phyloP scores from a whole-genome alignment of 1,140 invertebrate species.

The Microplitis demolitor region DNA sequence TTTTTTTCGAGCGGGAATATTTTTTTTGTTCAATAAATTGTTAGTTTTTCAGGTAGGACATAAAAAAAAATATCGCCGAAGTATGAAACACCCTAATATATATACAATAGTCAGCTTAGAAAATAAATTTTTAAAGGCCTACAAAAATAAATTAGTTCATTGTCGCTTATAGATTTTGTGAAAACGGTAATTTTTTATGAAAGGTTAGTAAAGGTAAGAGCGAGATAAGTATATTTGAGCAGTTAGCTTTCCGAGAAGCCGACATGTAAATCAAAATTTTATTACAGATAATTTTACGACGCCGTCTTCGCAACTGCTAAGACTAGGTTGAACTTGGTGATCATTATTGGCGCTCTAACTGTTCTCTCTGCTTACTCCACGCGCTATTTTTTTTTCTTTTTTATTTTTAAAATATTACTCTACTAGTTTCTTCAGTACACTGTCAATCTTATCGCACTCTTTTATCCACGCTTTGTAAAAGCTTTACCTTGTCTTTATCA shows the following conservation, averaged over 20 bases:
- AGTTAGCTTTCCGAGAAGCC: slow-evolving; percentile 45
- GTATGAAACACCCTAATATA: background rate
- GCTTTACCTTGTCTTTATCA: background rate
- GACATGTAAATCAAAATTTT: slow-evolving; percentile 51
- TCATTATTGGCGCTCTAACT: slow-evolving; percentile 23
- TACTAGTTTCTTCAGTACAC: background rate
- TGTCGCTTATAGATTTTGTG: background rate
- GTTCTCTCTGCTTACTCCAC: slow-evolving; percentile 5
- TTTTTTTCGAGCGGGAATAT: too few species aligned
- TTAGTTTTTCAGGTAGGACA: too few species aligned
- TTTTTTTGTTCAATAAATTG: too few species aligned
- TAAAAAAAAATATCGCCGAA: too few species aligned
- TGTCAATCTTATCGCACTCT: background rate
- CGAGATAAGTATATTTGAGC: background rate
- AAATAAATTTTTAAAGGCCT: background rate
- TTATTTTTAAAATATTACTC: background rate
- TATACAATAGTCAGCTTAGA: background rate
- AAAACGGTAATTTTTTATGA: slow-evolving; percentile 21
- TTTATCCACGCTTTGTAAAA: background rate
- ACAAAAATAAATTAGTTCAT: slow-evolving; percentile 3
- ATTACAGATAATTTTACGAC: slow-evolving; percentile 56
- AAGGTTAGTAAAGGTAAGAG: slow-evolving; percentile 18
- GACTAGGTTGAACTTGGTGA: slow-evolving; percentile 50
- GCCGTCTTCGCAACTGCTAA: slow-evolving; percentile 14
- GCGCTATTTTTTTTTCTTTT: background rate